These are phyloP conservation scores for Phrynocephalus versicolor DNA, from an alignment of 2,113 vertebrate species.

Conservation along the genomic window DNA sequence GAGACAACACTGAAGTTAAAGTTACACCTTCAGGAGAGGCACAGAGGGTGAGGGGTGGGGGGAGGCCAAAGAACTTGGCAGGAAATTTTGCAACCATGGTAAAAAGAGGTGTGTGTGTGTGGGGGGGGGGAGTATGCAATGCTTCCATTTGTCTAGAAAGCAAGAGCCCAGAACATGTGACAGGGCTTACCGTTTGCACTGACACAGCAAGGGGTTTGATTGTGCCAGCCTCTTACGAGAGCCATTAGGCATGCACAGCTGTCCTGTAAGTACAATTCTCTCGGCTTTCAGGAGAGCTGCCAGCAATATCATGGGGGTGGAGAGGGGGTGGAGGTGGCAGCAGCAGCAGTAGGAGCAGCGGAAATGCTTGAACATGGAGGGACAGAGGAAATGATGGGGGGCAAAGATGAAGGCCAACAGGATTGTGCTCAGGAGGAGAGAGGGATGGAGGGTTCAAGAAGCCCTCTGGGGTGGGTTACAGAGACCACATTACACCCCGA, in stretches of 20 bases:
- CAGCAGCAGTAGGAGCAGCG: constrained; percentile 65
- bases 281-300: neutral
- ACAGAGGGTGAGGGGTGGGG: constrained; percentile 9
- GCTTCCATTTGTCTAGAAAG: neutral
- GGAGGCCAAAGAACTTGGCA: constrained; percentile 18
- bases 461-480: too few species aligned
- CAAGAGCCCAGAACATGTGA: neutral
- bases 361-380: too few species aligned
- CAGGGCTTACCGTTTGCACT: neutral
- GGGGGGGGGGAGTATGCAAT: too few species aligned
- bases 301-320: constrained; percentile 58
- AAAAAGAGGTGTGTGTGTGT: constrained; percentile 75
- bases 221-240: neutral
- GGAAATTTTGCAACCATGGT: constrained; percentile 21
- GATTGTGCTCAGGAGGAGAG: too few species aligned
- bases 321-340: neutral
- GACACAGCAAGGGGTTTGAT: constrained; percentile 42
- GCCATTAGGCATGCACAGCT: neutral
- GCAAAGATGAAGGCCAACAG: too few species aligned
- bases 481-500: too few species aligned
- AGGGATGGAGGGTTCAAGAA: too few species aligned
- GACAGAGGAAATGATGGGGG: too few species aligned
- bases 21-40: constrained; percentile 60
- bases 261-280: neutral
- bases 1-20: constrained; percentile 57